Percentiles rank a stretch among this genome's conserved stretches.
phyloP scores from a whole-genome alignment of 2,888 invertebrate genomes.

The Eupelmus urozonus region DNA sequence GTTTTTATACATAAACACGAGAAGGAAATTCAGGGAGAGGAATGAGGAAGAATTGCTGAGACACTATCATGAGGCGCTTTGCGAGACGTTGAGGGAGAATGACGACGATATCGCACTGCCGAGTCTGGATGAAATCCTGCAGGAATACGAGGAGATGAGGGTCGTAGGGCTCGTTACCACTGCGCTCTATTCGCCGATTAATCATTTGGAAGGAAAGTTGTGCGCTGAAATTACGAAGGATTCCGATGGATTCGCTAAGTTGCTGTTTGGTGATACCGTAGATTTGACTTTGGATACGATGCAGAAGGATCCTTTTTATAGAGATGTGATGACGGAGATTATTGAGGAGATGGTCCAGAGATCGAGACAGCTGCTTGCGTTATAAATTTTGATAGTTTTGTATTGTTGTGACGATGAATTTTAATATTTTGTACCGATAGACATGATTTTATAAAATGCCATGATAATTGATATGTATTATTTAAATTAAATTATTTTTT shows the following conservation, averaged over 20 bases:
- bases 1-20: constrained; percentile 57
- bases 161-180: constrained; percentile 68
- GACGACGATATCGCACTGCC: constrained; percentile 71
- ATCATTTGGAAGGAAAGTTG: constrained; percentile 66
- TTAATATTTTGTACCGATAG: no score
- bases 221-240: constrained; percentile 63
- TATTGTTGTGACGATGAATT: no score
- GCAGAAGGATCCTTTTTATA: constrained; percentile 62
- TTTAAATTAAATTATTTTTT: no score
- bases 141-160: constrained; percentile 69
- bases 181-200: constrained; percentile 67
- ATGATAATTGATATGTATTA: no score
- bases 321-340: constrained; percentile 62
- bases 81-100: constrained; percentile 52
- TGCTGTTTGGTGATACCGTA: constrained; percentile 60
- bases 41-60: constrained; percentile 57
- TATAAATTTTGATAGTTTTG: no score
- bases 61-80: constrained; percentile 58
- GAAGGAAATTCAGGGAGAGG: constrained; percentile 48
- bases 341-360: constrained; percentile 66
- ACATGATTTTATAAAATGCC: no score
- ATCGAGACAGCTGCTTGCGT: neutral
- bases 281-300: constrained; percentile 63
- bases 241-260: constrained; percentile 59
- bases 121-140: constrained; percentile 65